Evolutionary conservation across 2,888 invertebrate species (phyloP), one percentile per base, ranked within the genome.

Genomic region (Eupeodes latifasciatus): DNA sequence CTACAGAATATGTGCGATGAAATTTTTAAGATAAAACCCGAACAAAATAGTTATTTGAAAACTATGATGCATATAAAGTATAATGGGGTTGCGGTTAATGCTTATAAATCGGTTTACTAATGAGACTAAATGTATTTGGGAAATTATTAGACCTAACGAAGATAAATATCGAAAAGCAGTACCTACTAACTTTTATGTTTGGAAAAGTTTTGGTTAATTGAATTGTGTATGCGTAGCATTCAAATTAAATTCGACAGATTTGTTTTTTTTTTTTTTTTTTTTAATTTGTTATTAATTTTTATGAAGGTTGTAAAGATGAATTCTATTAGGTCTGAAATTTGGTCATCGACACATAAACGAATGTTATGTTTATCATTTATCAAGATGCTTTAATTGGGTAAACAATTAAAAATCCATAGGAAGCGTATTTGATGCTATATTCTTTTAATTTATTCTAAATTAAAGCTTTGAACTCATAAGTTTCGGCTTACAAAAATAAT

Each of bases 81-180:
- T 61, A 36, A 61, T 64, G 80, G 71, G 81, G 80, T 76, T 72
- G 75, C 66, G 81, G 64, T 76, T 81, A 85, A 85, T 85, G 85
- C 76, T 71, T 81, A 81, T 71, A 71, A 69, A 85, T 85, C 72
- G 66, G 71, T 72, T 71, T 14, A 77, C 85, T 85, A 85, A 85
- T 85, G 81, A 85, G 84, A 66, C 81, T 76, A 61, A 81, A 76
- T 80, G 59, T 81, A 66, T 72, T 36, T 81, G 72, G 81, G 80
- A 81, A 72, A 64, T 80, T 85, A 80, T 85, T 80, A 76, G 51
- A 57, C 34, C 62, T 61, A 53, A 51, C 55, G 57, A 75, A 80
- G 76, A 84, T 84, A 71, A 55, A 69, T 53, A 84, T 76, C 75
- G 40, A 44, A 47, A 62, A 67, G 40, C 53, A 72, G 47, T 36